These are phyloP conservation scores for Periophthalmus magnuspinnatus DNA, from an alignment of 2,797 vertebrate species.

Conservation along the genomic window DNA sequence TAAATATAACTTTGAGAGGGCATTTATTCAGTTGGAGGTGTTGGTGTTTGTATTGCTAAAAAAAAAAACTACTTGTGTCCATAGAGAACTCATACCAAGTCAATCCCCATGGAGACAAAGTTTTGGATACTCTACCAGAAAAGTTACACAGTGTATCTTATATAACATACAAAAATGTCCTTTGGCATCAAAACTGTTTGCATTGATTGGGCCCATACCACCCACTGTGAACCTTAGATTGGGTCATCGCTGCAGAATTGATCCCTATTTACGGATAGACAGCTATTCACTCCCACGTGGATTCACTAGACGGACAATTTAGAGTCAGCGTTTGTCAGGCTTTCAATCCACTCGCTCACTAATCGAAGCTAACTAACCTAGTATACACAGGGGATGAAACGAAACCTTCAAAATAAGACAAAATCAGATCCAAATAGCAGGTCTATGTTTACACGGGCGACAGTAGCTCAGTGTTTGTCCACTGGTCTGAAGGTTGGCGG, in stretches of 20 bases:
- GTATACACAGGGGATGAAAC: not conserved
- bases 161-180: not conserved
- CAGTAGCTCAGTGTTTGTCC: too few relatives aligned
- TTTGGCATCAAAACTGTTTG: not conserved
- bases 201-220: not conserved
- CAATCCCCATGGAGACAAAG: too few relatives aligned
- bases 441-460: too few relatives aligned
- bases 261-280: not conserved
- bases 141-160: too few relatives aligned
- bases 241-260: not conserved
- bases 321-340: not conserved
- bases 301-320: not conserved
- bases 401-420: not conserved
- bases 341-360: not conserved
- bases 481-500: too few relatives aligned
- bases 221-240: not conserved
- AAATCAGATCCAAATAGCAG: constrained; percentile 9
- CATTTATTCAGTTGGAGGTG: too few relatives aligned
- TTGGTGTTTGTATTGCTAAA: not conserved
- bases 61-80: not conserved
- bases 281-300: not conserved
- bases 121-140: too few relatives aligned
- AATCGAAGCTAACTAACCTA: not conserved
- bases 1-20: too few relatives aligned
- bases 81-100: too few relatives aligned